phyloP scores from a whole-genome alignment of 1,140 invertebrate species.

The Parasteatoda tepidariorum region DNA sequence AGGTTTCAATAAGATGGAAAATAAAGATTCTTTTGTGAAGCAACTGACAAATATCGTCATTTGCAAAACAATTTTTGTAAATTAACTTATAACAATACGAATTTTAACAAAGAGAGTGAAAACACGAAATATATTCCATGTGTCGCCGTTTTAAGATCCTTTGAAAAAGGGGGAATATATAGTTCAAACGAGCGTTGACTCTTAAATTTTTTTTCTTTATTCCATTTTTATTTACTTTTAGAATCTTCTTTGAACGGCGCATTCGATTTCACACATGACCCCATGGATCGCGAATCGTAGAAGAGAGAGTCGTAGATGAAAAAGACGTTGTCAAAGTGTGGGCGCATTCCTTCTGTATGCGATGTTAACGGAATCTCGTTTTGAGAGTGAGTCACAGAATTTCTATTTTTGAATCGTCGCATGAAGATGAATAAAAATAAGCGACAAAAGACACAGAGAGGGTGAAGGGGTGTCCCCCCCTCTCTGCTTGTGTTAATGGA shows the following conservation, averaged over 20 bases:
- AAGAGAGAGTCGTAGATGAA: background rate
- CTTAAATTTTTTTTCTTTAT: background rate
- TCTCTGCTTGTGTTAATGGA: background rate
- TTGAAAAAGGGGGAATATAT: no score
- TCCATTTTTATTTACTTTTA: background rate
- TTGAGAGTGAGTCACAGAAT: constrained; percentile 9
- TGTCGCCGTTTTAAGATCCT: no score
- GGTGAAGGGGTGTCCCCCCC: background rate
- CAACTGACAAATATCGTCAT: no score
- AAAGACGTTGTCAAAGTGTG: constrained; percentile 9
- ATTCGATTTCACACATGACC: background rate
- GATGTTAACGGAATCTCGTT: background rate
- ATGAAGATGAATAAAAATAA: constrained; percentile 14
- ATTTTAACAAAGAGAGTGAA: no score
- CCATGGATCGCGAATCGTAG: background rate
- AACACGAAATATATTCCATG: no score
- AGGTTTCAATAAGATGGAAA: no score
- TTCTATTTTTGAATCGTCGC: constrained; percentile 14
- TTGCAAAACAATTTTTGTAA: no score
- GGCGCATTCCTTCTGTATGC: background rate
- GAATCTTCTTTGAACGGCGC: background rate
- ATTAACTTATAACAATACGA: no score
- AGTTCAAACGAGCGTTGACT: constrained; percentile 14
- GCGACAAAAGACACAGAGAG: background rate
- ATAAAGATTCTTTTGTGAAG: no score